These are phyloP conservation scores for Drosophila sordidapex DNA, from an alignment of 2,888 invertebrate species.

Conservation along the genomic window DNA sequence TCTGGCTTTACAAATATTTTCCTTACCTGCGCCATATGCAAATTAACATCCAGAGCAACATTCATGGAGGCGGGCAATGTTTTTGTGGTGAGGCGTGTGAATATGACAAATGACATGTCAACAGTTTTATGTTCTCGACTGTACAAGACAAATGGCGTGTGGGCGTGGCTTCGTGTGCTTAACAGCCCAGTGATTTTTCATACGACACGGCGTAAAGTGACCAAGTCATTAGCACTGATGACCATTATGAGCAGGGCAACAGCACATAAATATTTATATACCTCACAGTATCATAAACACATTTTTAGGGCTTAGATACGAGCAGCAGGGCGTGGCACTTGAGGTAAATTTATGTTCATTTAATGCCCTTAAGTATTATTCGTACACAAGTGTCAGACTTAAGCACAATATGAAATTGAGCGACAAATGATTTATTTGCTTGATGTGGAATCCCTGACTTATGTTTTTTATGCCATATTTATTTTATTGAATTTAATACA, in stretches of 20 bases:
- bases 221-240: conserved; percentile 67
- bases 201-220: conserved; percentile 45
- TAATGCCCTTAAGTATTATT: conserved; percentile 24
- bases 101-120: conserved; percentile 75
- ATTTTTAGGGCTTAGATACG: conserved; percentile 11
- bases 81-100: conserved; percentile 46
- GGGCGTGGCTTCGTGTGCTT: conserved; percentile 62
- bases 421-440: neutral
- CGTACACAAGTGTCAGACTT: neutral
- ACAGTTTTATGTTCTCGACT: conserved; percentile 52
- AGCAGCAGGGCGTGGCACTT: conserved; percentile 35
- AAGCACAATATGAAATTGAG: neutral
- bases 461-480: neutral
- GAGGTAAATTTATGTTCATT: conserved; percentile 46
- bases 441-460: neutral
- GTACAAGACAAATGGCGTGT: conserved; percentile 67
- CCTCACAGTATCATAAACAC: conserved; percentile 37
- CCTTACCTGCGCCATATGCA: conserved; percentile 44
- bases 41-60: conserved; percentile 28
- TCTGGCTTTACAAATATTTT: neutral
- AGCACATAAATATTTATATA: conserved; percentile 25
- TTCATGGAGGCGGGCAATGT: conserved; percentile 9
- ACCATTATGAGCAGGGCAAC: conserved; percentile 66
- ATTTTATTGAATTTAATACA: neutral
- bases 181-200: conserved; percentile 69